phyloP scores from a whole-genome alignment of 2,797 vertebrate genomes.

The Holocentrus rufus region DNA sequence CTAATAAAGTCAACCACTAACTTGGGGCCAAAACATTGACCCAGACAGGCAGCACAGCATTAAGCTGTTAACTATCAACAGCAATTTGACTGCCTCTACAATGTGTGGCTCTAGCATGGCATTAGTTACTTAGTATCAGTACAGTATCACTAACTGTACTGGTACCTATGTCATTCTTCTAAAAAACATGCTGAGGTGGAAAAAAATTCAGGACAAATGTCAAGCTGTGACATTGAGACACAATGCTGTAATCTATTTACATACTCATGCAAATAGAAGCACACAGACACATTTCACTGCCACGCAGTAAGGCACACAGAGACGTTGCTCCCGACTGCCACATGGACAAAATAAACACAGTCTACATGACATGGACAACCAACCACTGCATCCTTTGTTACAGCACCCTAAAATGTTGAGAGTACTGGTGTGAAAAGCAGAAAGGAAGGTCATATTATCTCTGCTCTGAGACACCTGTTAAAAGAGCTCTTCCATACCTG shows the following conservation, averaged over 20 bases:
- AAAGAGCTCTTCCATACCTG: not conserved
- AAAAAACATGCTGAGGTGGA: too few relatives aligned
- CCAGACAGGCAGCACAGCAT: too few relatives aligned
- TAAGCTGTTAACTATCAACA: too few relatives aligned
- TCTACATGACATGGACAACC: conserved; percentile 9
- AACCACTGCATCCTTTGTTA: conserved; percentile 17
- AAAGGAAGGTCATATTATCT: not conserved
- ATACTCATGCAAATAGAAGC: conserved; percentile 7
- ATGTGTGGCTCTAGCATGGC: too few relatives aligned
- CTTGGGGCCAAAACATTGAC: too few relatives aligned
- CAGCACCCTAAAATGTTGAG: conserved; percentile 1
- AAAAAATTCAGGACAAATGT: conserved; percentile 3
- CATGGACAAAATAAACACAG: conserved; percentile 70
- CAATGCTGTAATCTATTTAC: conserved; percentile 48
- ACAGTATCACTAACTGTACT: not conserved
- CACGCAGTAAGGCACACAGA: conserved; percentile 56
- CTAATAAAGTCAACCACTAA: too few relatives aligned
- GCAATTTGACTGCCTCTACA: too few relatives aligned
- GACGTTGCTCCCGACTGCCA: conserved; percentile 66
- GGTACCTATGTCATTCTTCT: not conserved
- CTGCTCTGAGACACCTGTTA: not conserved
- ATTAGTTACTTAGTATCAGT: not conserved
- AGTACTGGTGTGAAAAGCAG: not conserved
- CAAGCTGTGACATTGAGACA: conserved; percentile 4
- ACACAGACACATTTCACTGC: conserved; percentile 32